Conservation (phyloP, 2,888 invertebrate genomes). For the Gymnocheta viridis region DNA sequence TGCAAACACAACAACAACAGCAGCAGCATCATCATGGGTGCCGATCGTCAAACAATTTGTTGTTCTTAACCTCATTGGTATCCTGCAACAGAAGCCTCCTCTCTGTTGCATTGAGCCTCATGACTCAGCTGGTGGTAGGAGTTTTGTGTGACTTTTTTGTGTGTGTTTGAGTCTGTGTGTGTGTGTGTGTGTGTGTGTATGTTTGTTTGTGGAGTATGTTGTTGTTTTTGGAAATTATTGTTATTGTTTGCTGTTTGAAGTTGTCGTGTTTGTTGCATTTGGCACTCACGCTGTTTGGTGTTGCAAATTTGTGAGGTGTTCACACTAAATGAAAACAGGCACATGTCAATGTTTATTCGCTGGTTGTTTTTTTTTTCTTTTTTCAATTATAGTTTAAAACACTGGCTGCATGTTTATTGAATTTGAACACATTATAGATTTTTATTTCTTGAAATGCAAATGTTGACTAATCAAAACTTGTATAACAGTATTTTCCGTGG, state of each 20-base stretch:
- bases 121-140: constrained; percentile 65
- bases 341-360: constrained; percentile 66
- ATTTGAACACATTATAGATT: constrained; percentile 48
- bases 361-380: neutral
- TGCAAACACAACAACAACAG: constrained; percentile 11
- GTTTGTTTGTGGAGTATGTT: neutral
- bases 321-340: constrained; percentile 68
- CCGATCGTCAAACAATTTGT: constrained; percentile 36
- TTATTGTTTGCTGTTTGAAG: constrained; percentile 50
- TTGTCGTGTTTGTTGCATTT: constrained; percentile 69
- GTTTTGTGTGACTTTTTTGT: neutral
- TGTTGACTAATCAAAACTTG: no score
- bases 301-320: constrained; percentile 70
- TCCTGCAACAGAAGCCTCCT: constrained; percentile 61
- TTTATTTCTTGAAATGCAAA: neutral
- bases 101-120: constrained; percentile 43
- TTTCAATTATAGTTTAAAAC: neutral
- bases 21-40: constrained; percentile 25
- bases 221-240: constrained; percentile 35
- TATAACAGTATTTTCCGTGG: no score
- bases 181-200: constrained; percentile 1
- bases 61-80: constrained; percentile 23
- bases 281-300: constrained; percentile 69
- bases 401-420: constrained; percentile 47
- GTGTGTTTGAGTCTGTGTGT: constrained; percentile 2